A percentile compares a stretch with the other conserved stretches of the same genome.
Conservation (phyloP, 1,140 invertebrate genomes). For the Rhagoletis pomonella region DNA sequence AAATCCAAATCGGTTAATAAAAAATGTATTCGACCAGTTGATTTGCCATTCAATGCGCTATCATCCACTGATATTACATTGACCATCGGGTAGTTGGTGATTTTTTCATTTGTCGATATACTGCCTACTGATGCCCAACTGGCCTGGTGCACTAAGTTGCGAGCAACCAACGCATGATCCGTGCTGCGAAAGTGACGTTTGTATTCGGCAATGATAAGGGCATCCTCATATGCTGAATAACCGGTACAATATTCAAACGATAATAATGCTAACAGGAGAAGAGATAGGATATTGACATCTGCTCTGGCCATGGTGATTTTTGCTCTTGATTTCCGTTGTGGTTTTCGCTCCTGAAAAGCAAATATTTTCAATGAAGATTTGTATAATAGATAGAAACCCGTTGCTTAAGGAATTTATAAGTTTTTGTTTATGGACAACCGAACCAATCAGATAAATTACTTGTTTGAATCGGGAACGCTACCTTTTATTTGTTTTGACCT, state of each 20-base stretch:
- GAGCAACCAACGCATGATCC: slow-evolving; percentile 72
- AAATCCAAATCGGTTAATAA: slow-evolving; percentile 86
- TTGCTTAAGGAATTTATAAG: too few species aligned
- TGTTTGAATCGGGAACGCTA: background rate
- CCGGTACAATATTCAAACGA: slow-evolving; percentile 36
- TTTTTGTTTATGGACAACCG: too few species aligned
- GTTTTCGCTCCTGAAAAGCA: background rate
- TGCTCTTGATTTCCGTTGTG: background rate
- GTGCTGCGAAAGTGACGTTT: slow-evolving; percentile 50
- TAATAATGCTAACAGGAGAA: slow-evolving; percentile 57
- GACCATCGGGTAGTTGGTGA: slow-evolving; percentile 82
- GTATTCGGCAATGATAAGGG: slow-evolving; percentile 60
- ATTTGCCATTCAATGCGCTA: slow-evolving; percentile 78
- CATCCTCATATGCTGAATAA: slow-evolving; percentile 64
- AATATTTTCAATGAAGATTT: too few species aligned
- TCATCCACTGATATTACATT: slow-evolving; percentile 85
- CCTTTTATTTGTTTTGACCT: background rate
- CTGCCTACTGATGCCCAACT: slow-evolving; percentile 86
- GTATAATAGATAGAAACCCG: too few species aligned
- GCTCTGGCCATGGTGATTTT: background rate
- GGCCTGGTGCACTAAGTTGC: slow-evolving; percentile 75
- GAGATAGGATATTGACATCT: background rate
- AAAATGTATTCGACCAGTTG: slow-evolving; percentile 85
- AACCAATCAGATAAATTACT: too few species aligned
- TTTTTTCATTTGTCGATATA: slow-evolving; percentile 79